A percentile compares a stretch with the other conserved stretches of the same genome.
Evolutionary conservation across 2,888 invertebrate species (phyloP).

Genomic region (Odontomyia ornata): DNA sequence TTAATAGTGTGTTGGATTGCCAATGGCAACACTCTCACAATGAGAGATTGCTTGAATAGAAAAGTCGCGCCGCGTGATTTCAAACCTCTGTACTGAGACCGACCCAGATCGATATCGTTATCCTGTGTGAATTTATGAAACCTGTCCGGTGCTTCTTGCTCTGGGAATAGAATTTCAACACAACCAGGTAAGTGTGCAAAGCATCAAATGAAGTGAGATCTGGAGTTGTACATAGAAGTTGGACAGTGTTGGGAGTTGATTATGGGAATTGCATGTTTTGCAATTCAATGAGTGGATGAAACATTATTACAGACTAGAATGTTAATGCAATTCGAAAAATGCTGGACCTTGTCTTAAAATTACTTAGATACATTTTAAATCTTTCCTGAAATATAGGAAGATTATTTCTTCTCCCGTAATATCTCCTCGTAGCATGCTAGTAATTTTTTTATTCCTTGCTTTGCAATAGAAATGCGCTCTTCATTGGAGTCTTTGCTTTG

Average conservation of each 20-base stretch:
- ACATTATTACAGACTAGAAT: too few species aligned
- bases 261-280: not conserved
- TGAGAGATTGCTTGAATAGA: conserved; percentile 2
- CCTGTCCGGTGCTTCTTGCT: conserved; percentile 1
- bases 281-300: too few species aligned
- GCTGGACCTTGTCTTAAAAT: too few species aligned
- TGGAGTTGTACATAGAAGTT: not conserved
- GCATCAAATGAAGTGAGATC: not conserved
- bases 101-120: conserved; percentile 33
- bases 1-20: not conserved
- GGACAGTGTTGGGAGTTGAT: not conserved
- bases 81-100: conserved; percentile 26
- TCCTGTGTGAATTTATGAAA: conserved; percentile 28
- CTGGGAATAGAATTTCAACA: not conserved
- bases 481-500: too few species aligned
- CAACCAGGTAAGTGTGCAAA: conserved; percentile 10
- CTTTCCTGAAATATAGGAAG: too few species aligned
- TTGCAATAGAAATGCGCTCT: too few species aligned
- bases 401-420: too few species aligned
- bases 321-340: too few species aligned
- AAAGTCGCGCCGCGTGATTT: conserved; percentile 40
- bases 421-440: too few species aligned
- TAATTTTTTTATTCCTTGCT: too few species aligned
- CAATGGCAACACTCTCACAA: conserved; percentile 29
- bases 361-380: too few species aligned